phyloP scores from a whole-genome alignment of 2,888 invertebrate species.

The Phyto melanocephala region DNA sequence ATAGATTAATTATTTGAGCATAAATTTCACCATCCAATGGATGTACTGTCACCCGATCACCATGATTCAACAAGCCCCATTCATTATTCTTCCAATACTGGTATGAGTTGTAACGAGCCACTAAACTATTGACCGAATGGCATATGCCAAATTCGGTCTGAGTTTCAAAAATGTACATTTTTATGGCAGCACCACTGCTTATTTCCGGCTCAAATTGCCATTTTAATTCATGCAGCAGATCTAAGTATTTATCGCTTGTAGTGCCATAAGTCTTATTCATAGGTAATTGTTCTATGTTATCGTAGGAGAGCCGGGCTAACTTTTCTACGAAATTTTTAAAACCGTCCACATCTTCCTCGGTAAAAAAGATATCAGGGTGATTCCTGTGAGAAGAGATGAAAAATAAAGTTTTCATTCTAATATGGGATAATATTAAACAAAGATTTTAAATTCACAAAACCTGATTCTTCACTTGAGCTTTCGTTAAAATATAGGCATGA shows the following conservation, averaged over 20 bases:
- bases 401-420: too few species aligned
- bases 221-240: constrained; percentile 79
- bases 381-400: not conserved
- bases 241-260: constrained; percentile 81
- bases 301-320: constrained; percentile 82
- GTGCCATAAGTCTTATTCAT: constrained; percentile 80
- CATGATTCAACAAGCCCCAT: constrained; percentile 80
- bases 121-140: constrained; percentile 84
- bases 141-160: constrained; percentile 86
- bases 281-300: constrained; percentile 81
- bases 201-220: constrained; percentile 81
- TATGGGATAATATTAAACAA: too few species aligned
- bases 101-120: constrained; percentile 80
- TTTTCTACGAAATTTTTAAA: constrained; percentile 81
- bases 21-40: constrained; percentile 88
- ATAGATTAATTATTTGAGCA: constrained; percentile 85
- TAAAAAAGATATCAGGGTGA: constrained; percentile 71
- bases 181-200: constrained; percentile 81
- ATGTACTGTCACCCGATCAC: constrained; percentile 81
- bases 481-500: too few species aligned
- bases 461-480: too few species aligned
- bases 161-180: constrained; percentile 81
- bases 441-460: too few species aligned
- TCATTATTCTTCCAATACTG: constrained; percentile 81
- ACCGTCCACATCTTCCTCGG: constrained; percentile 80